Evolutionary conservation across 2,797 vertebrate species (phyloP).

Genomic region (Platyrinchus mystaceus): DNA sequence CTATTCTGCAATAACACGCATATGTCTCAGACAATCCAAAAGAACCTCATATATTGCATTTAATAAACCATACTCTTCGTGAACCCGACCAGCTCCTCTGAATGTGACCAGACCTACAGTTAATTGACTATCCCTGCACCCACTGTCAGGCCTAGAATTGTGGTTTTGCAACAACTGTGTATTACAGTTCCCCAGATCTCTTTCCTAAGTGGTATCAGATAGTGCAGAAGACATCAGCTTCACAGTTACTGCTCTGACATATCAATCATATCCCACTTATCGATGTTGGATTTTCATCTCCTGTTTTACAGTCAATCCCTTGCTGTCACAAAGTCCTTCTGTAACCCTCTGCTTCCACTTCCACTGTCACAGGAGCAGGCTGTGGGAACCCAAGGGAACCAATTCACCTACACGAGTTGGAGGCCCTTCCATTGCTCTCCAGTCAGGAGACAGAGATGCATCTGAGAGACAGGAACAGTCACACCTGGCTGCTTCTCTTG

Average conservation of each 20-base stretch:
- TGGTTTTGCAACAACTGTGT: not conserved
- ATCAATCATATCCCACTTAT: not conserved
- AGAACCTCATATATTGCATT: not conserved
- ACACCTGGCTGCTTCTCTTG: not conserved
- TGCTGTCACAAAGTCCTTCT: not conserved
- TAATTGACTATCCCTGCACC: not conserved
- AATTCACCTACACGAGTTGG: not conserved
- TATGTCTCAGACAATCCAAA: not conserved
- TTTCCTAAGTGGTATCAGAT: not conserved
- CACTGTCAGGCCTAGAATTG: not conserved
- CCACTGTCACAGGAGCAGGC: not conserved
- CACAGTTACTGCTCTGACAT: not conserved
- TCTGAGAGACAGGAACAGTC: not conserved
- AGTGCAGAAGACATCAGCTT: rapidly evolving
- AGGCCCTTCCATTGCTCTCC: not conserved
- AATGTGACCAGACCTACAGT: not conserved
- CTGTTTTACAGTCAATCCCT: not conserved
- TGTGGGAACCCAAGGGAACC: not conserved
- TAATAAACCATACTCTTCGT: not conserved
- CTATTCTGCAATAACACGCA: not conserved
- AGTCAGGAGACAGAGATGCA: not conserved
- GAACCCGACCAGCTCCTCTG: not conserved
- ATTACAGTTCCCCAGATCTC: not conserved
- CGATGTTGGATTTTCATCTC: not conserved
- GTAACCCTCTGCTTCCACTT: not conserved